Conservation (phyloP, 2,797 vertebrate species). For the Hypotaenidia okinawae region DNA sequence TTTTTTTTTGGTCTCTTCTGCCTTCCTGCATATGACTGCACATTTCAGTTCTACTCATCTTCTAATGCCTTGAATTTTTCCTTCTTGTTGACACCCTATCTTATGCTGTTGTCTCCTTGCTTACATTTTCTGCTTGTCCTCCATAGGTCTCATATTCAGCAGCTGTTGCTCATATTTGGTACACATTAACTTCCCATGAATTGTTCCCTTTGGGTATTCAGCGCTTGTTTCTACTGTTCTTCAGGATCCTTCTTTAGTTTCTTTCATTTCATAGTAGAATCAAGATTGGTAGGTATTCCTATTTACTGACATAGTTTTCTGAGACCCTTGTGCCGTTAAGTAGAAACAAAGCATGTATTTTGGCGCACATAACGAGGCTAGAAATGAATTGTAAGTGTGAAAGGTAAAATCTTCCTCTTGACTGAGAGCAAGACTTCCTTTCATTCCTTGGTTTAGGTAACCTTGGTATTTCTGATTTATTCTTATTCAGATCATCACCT, state of each 20-base stretch:
- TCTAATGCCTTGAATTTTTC: not conserved
- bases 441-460: not conserved
- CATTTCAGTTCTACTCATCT: not conserved
- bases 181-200: not conserved
- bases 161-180: not conserved
- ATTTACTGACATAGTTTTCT: not conserved
- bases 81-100: not conserved
- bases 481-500: not conserved
- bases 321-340: not conserved
- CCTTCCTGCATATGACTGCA: not conserved
- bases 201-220: not conserved
- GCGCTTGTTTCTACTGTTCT: not conserved
- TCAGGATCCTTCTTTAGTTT: not conserved
- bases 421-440: not conserved
- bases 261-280: not conserved
- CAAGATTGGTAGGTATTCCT: not conserved
- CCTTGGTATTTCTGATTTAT: not conserved
- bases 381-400: not conserved
- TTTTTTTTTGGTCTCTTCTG: not conserved
- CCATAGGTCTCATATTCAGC: not conserved
- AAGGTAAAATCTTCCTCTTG: not conserved
- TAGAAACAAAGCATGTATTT: not conserved
- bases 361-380: not conserved
- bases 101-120: not conserved
- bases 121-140: constrained; percentile 29